Evolutionary conservation across 92 coral and sea anemone genomes (phyloP).

Genomic region (Zoanthus solanderi): DNA sequence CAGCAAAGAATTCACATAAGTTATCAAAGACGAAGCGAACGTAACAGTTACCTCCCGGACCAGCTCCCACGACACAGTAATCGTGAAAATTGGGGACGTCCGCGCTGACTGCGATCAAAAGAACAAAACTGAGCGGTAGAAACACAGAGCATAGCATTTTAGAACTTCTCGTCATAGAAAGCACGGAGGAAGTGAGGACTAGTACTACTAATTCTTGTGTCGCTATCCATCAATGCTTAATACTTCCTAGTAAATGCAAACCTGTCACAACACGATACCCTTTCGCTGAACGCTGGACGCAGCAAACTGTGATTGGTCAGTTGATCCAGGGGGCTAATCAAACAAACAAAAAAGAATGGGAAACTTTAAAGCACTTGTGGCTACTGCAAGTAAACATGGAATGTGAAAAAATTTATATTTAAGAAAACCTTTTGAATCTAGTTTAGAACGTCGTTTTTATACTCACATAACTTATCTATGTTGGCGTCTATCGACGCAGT

Average conservation of each 20-base stretch:
- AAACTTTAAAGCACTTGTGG: neutral
- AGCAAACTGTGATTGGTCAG: constrained; percentile 26
- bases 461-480: no score
- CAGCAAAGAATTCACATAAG: neutral
- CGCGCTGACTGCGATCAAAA: neutral
- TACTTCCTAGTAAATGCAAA: neutral
- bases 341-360: neutral
- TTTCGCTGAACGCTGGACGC: neutral
- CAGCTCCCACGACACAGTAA: constrained; percentile 44
- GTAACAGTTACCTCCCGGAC: constrained; percentile 23
- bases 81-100: constrained; percentile 6
- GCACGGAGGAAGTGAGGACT: neutral
- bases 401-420: no score
- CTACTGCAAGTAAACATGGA: no score
- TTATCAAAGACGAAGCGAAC: neutral
- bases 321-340: neutral
- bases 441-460: no score
- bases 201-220: neutral
- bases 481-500: no score
- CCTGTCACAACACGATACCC: neutral
- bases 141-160: constrained; percentile 15
- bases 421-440: no score
- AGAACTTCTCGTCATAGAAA: neutral
- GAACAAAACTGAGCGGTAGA: neutral
- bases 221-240: neutral